phyloP scores from a whole-genome alignment of 2,113 vertebrate species.

The Mohoua ochrocephala region DNA sequence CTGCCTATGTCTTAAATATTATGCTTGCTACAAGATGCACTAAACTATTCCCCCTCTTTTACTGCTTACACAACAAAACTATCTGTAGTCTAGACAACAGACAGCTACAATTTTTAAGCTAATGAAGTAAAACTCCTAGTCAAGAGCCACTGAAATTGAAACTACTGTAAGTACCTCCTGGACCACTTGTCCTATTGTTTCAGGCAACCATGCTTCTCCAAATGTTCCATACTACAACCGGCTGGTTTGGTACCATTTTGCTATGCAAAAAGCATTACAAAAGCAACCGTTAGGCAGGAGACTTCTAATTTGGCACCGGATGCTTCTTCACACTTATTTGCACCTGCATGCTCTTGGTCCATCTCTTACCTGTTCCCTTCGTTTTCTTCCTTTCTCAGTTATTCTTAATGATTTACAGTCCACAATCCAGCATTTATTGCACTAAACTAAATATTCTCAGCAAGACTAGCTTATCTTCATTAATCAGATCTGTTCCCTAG shows the following conservation, averaged over 20 bases:
- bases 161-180: not conserved
- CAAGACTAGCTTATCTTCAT: not conserved
- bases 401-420: not conserved
- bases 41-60: not conserved
- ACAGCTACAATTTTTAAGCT: not conserved
- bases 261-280: not conserved
- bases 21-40: not conserved
- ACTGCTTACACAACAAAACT: not conserved
- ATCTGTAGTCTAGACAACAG: not conserved
- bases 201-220: not conserved
- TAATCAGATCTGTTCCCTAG: not conserved
- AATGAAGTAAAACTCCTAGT: not conserved
- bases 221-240: not conserved
- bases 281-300: not conserved
- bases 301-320: not conserved
- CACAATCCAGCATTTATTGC: not conserved
- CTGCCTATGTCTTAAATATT: not conserved
- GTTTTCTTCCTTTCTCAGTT: not conserved
- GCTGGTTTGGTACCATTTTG: not conserved
- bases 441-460: not conserved
- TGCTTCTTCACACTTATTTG: not conserved
- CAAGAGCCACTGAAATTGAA: not conserved
- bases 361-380: not conserved
- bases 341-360: not conserved
- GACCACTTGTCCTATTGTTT: not conserved